These are phyloP conservation scores for Gambusia yucatana DNA, from an alignment of 2,797 vertebrate genomes.

Conservation along the genomic window DNA sequence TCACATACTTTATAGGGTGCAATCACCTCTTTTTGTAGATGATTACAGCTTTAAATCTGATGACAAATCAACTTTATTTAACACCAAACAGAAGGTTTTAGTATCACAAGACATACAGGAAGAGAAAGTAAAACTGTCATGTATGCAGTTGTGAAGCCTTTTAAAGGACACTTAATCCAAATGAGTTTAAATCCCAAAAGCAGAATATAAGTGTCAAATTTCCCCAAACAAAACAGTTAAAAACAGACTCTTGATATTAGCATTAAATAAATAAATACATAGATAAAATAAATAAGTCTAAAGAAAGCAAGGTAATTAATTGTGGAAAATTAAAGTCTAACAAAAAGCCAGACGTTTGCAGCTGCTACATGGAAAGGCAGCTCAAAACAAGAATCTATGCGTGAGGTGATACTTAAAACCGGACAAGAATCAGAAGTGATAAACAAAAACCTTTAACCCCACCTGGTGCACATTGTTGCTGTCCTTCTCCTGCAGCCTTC, in stretches of 20 bases:
- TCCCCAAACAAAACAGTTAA: background rate
- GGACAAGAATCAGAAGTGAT: fast-evolving
- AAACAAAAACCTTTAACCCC: background rate
- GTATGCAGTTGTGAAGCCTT: background rate
- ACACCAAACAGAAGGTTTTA: background rate
- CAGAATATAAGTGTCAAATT: constrained; percentile 27
- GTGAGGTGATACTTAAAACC: background rate
- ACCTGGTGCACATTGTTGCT: constrained; percentile 70
- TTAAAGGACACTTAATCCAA: constrained; percentile 14
- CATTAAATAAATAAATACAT: background rate
- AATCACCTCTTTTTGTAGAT: background rate
- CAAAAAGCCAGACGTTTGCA: background rate
- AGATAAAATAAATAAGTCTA: background rate
- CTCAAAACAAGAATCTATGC: background rate
- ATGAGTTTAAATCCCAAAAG: background rate
- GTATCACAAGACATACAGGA: constrained; percentile 28
- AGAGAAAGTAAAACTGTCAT: constrained; percentile 27
- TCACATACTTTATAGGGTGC: background rate
- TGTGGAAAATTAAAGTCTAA: too few relatives aligned
- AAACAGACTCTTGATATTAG: background rate
- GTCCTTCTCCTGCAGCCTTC: constrained; percentile 13
- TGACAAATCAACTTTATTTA: background rate
- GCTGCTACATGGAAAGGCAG: background rate
- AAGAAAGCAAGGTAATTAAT: background rate
- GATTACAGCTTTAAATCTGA: background rate